Evolutionary conservation across 2,797 vertebrate species (phyloP), one percentile per base, ranked within the genome.

Genomic region (Acridotheres tristis): DNA sequence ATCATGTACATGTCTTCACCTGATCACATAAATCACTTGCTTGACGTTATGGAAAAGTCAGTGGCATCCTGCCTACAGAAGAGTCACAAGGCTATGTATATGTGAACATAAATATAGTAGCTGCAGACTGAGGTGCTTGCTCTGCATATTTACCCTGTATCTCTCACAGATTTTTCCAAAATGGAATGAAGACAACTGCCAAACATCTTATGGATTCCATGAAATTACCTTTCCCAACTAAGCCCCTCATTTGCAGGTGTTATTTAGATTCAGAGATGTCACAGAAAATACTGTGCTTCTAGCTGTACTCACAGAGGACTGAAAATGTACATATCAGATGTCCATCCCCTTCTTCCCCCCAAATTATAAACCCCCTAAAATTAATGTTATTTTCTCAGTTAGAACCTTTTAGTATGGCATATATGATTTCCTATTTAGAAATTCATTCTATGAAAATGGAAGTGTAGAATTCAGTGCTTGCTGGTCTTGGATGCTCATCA

Each of bases 21-120:
- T 95, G 93, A 93, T 94, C 74, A 74, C 74, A 91, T 81, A 96
- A 96, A 96, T 96, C 84, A 84, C 68, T 93, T 62, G 36, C 66
- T 95, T 93, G 87, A 88, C 57, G 0, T 59, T 67, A 89, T 47
- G 77, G 93, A 87, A 91, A 93, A 90, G 71, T 69, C 80, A 85
- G 20, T 89, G 96, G 83, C 88, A 79, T 34, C 51, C 68, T 76
- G 90, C 81, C 94, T 8, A 1, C 42, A 38, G 26, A 40, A 8
- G 30, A 88, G 78, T 88, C 81, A 89, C 72, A 87, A 82, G 89
- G 40, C 88, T 92, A 25, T 83, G 68, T 83, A 63, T 94, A 36
- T 43, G 8, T 82, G 75, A 68, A 42, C 19, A 51, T 74, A 96
- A 96, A 82, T 90, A 90, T 58, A 92, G 94, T 19, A 91, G 59